phyloP scores from a whole-genome alignment of 1,140 invertebrate genomes.

The Tetragnatha versicolor region DNA sequence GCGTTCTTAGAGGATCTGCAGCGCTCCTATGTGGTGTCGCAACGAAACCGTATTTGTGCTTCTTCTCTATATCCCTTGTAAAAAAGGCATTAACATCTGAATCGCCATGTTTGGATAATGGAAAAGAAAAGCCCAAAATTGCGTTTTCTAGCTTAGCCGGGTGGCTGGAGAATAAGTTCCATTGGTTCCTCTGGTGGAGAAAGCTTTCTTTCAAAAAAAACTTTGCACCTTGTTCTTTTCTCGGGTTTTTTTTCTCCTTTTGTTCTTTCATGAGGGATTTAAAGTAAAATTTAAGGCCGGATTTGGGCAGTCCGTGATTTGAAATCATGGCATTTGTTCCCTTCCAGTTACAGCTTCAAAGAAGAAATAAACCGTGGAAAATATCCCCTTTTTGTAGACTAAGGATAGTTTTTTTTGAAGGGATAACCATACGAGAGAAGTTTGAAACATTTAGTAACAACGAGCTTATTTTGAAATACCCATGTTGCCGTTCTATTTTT shows the following conservation, averaged over 20 bases:
- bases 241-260: not conserved
- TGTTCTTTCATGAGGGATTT: not conserved
- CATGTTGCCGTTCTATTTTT: too few relatives aligned
- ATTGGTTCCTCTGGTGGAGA: conserved; percentile 8
- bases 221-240: not conserved
- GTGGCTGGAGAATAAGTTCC: conserved; percentile 29
- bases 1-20: too few relatives aligned
- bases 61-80: not conserved
- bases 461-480: too few relatives aligned
- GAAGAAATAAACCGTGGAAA: too few relatives aligned
- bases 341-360: too few relatives aligned
- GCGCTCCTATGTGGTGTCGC: too few relatives aligned
- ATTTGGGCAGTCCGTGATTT: not conserved
- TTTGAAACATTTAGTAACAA: too few relatives aligned
- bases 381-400: too few relatives aligned
- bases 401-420: too few relatives aligned
- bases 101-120: conserved; percentile 34
- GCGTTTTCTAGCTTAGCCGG: conserved; percentile 29
- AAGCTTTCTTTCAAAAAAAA: too few relatives aligned
- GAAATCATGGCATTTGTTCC: not conserved
- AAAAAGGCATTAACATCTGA: conserved; percentile 30
- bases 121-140: conserved; percentile 38
- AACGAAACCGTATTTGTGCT: too few relatives aligned
- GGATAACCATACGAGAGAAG: too few relatives aligned
- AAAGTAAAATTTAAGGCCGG: not conserved